A percentile compares a stretch with the other conserved stretches of the same genome.
Evolutionary conservation across 2,797 vertebrate species (phyloP).

Genomic region (Poecile montanus): DNA sequence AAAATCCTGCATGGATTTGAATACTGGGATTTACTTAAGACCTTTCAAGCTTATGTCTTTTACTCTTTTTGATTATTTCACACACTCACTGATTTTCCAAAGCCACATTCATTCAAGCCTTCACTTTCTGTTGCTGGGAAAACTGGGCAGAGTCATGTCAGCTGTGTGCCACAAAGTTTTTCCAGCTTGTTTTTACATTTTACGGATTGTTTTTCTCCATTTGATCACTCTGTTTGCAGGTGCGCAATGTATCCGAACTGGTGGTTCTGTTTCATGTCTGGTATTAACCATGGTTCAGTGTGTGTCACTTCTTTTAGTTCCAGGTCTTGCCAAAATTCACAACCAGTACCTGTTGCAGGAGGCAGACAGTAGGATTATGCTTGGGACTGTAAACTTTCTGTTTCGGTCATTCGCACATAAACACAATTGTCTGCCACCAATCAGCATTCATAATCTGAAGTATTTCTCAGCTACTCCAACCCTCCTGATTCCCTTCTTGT

Average conservation of each 20-base stretch:
- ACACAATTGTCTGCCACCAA: background rate
- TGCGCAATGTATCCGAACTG: background rate
- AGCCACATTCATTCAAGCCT: background rate
- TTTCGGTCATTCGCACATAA: background rate
- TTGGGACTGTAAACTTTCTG: background rate
- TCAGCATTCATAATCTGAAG: background rate
- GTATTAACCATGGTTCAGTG: fast-evolving
- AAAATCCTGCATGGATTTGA: background rate
- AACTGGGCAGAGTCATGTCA: background rate
- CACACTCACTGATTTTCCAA: background rate
- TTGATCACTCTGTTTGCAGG: background rate
- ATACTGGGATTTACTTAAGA: background rate
- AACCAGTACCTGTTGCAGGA: background rate
- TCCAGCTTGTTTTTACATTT: background rate
- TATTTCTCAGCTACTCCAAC: background rate
- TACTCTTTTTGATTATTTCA: background rate
- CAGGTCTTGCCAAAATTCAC: background rate
- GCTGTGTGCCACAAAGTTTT: background rate
- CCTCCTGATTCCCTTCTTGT: background rate
- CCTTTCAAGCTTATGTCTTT: background rate
- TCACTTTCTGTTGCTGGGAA: background rate
- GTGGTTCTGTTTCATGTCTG: background rate
- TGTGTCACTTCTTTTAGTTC: background rate
- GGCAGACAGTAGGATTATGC: background rate
- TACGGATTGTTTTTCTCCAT: background rate